Base-by-base conservation (phyloP, 1,140 invertebrate genomes). In the Musca domestica region DNA sequence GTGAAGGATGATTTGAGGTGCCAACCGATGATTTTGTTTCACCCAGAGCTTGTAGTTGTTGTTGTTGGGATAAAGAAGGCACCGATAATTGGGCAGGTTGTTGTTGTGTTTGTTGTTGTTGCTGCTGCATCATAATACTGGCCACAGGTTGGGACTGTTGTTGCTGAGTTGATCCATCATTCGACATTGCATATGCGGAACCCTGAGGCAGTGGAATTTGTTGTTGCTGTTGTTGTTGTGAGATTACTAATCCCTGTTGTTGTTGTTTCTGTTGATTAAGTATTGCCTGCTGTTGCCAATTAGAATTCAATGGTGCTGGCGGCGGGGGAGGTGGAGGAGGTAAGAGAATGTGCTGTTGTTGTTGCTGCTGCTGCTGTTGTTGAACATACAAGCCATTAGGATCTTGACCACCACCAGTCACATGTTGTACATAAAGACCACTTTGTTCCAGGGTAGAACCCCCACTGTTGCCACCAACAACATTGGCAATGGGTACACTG, bases 391-490 rank as follows among this genome's bases (percentile, higher is more conserved):
- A 49, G 22, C 47, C 52, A n/a, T 54, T 56, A n/a, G 34, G 5
- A 41, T 41, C 34, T n/a, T 46, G 15, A 22, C 1, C 17, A 51
- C 22, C 34, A 58, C 66, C 12, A 19, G 15, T 12, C 12, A 30
- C 6, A 65, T 72, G 71, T n/a, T 75, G 66, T 41, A 77, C 25
- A 70, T 76, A 80, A 67, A 80, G 71, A 65, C 74, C 75, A 15
- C 70, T 71, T 66, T 72, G 71, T 63, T 77, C 75, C 64, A 78
- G 27, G 3, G 69, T 64, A 19, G 56, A 61, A n/a, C 34, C 10
- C 34, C 34, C 34, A 41, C 34, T 41, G 34, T 41, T 41, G 34
- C 34, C 17, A 20, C 47, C 41, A 17, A 14, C n/a, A 46, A 9
- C 9, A 23, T 15, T 22, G 14, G n/a, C 22, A 51, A 20, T 41